Base-by-base conservation (phyloP, 2,113 vertebrate species). In the Psephotus haematonotus region DNA sequence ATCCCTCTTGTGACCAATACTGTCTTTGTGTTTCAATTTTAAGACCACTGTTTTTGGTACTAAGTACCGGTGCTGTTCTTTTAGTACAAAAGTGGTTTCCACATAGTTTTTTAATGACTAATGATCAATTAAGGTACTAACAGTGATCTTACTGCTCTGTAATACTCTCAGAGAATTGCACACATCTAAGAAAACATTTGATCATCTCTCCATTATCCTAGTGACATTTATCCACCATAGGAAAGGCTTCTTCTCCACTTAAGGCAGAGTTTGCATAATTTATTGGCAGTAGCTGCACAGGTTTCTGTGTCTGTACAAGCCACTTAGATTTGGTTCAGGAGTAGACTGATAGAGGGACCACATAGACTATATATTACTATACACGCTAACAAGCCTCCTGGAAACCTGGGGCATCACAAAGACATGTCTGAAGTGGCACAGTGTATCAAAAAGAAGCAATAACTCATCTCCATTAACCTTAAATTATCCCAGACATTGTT, bases 31-130 rank as follows among this genome's bases (percentile, higher is more conserved):
- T 98, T 63, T 29, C 97, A 41, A 68, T 97, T n/a, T 67, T 92
- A 68, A 97, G 98, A 46, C 93, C 88, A 4, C 9, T 98, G 3
- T 86, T 93, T 55, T 55, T 98, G 10, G 1, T 97, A 60, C 8
- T 98, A 44, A 94, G 95, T 33, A 53, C 82, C 76, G 44, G 72
- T 60, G 71, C 82, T 27, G 97, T 97, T 15, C 92, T 96, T 35
- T 20, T 75, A 23, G 70, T 97, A 18, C 94, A 81, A 68, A 49
- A 46, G 35, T 5, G 28, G 29, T 98, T 97, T 92, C 97, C 98
- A 12, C 53, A 98, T 33, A 35, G 75, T 1, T 98, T 98, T 98
- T 95, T 55, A 97, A 98, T 49, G 94, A 97, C 31, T 98, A 97
- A 92, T 17, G 49, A 31, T 69, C 24, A 59, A 1, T 44, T 85